phyloP scores from a whole-genome alignment of 2,888 invertebrate genomes.

The Thecophora atra region DNA sequence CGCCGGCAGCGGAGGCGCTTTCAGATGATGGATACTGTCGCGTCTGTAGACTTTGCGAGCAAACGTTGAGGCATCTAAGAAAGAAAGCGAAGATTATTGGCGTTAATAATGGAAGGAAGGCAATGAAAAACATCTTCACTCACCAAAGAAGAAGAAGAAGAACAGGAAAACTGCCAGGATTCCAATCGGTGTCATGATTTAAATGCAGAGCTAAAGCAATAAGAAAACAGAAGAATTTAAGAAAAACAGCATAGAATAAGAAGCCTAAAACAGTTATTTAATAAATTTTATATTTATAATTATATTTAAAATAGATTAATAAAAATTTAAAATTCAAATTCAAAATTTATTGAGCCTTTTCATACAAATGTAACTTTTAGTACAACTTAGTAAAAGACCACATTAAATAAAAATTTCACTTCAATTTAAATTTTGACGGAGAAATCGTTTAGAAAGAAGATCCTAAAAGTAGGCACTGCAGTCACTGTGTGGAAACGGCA shows the following conservation, averaged over 20 bases:
- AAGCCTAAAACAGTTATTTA: too few species aligned
- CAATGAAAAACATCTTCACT: conserved; percentile 37
- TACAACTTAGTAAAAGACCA: too few species aligned
- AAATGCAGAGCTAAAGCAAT: background rate
- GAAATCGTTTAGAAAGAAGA: too few species aligned
- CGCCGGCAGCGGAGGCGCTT: conserved; percentile 63
- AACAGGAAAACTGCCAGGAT: conserved; percentile 48
- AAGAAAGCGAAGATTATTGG: conserved; percentile 28
- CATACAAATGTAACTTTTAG: too few species aligned
- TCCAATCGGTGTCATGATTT: conserved; percentile 48
- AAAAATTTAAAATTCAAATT: background rate
- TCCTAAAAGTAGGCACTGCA: too few species aligned
- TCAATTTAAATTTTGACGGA: too few species aligned
- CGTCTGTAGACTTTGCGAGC: conserved; percentile 56
- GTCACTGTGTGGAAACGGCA: too few species aligned
- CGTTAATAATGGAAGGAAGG: background rate
- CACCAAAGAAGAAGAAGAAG: conserved; percentile 51
- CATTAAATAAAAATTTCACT: too few species aligned
- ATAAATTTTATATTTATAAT: too few species aligned
- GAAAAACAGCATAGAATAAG: too few species aligned
- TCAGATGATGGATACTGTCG: conserved; percentile 48
- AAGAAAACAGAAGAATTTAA: background rate
- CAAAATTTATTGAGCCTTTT: too few species aligned
- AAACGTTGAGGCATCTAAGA: conserved; percentile 41
- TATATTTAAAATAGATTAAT: too few species aligned